A percentile compares a stretch with the other conserved stretches of the same genome.
Conservation (phyloP, 2,797 vertebrate species). For the Rhinoraja longicauda region DNA sequence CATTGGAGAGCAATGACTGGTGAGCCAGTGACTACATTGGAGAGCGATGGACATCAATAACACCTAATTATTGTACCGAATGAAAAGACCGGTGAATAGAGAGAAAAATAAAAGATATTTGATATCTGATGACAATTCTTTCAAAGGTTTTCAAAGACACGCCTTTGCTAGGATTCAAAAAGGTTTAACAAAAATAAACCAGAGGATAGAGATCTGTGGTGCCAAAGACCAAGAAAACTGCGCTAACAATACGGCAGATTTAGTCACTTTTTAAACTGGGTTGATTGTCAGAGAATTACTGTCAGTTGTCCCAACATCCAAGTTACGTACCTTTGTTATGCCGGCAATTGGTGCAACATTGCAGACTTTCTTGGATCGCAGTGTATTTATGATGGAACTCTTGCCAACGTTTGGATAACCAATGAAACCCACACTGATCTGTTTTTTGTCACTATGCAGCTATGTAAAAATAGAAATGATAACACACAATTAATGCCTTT, state of each 20-base stretch:
- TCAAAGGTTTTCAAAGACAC: neutral
- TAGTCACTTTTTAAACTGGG: no score
- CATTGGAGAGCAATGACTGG: neutral
- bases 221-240: neutral
- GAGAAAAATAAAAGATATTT: neutral
- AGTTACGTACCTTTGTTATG: constrained; percentile 80
- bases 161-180: neutral
- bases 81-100: neutral
- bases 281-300: neutral
- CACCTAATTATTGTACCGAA: neutral
- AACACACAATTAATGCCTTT: neutral
- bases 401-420: constrained; percentile 98
- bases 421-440: constrained; percentile 97
- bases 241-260: neutral
- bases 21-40: neutral
- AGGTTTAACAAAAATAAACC: neutral
- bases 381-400: constrained; percentile 92
- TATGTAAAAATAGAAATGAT: constrained; percentile 49
- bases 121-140: neutral
- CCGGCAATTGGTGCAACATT: constrained; percentile 91
- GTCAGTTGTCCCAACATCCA: neutral
- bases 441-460: constrained; percentile 97
- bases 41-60: neutral
- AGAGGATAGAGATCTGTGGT: neutral
- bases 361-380: constrained; percentile 96